A percentile compares a stretch with the other conserved stretches of the same genome.
Conservation (phyloP, 2,888 invertebrate genomes). For the Platycnemis pennipes region DNA sequence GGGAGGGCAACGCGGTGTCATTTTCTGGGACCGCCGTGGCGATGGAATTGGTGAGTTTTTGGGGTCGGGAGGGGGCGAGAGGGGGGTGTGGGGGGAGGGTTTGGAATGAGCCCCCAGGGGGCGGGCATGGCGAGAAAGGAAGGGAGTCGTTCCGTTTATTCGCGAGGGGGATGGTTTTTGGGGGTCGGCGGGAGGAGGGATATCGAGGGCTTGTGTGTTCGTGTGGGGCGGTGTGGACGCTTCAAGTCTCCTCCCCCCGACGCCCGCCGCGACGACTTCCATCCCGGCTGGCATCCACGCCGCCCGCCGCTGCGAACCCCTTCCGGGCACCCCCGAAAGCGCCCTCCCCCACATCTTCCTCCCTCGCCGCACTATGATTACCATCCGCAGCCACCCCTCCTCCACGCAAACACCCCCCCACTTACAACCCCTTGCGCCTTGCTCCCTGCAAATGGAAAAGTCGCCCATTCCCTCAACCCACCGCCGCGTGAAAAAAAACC, state of each 20-base stretch:
- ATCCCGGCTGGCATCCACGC: not conserved
- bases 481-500: not conserved
- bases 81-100: not conserved
- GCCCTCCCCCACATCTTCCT: not conserved
- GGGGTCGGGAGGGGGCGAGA: not conserved
- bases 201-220: not conserved
- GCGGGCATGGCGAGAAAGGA: not conserved
- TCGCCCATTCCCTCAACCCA: not conserved
- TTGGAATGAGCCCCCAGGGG: slow-evolving; percentile 49
- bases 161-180: not conserved
- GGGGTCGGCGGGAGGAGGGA: not conserved
- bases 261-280: not conserved
- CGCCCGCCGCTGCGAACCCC: not conserved
- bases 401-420: too few species aligned
- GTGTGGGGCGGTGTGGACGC: not conserved
- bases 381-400: not conserved
- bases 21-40: slow-evolving; percentile 56
- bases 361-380: not conserved
- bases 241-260: slow-evolving; percentile 1
- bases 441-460: not conserved
- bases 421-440: too few species aligned
- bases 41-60: slow-evolving; percentile 57
- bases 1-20: slow-evolving; percentile 33
- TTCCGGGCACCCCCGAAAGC: not conserved
- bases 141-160: slow-evolving; percentile 56